These are phyloP conservation scores for Papilio gigon DNA, from an alignment of 2,888 invertebrate species.

Conservation along the genomic window DNA sequence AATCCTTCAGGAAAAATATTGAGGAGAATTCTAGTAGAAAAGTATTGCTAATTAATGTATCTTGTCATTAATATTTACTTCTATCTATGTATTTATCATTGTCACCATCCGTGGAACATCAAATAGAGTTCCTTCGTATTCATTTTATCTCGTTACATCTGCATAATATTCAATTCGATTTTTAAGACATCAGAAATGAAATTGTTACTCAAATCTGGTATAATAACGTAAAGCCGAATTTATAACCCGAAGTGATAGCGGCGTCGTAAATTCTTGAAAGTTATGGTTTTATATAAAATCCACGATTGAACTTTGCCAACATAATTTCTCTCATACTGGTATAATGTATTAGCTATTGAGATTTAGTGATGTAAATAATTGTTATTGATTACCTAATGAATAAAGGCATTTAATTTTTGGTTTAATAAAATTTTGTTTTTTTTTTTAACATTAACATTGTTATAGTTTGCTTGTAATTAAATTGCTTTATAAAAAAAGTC, in stretches of 20 bases:
- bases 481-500: neutral
- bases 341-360: too few relatives aligned
- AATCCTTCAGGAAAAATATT: slow-evolving; percentile 90
- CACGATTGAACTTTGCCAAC: slow-evolving; percentile 22
- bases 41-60: slow-evolving; percentile 43
- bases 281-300: slow-evolving; percentile 30
- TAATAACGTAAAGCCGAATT: slow-evolving; percentile 34
- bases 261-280: slow-evolving; percentile 23
- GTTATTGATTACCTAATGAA: too few relatives aligned
- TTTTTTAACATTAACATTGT: neutral
- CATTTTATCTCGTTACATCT: neutral
- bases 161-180: slow-evolving; percentile 10
- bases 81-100: neutral
- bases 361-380: too few relatives aligned
- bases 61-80: neutral
- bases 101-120: neutral
- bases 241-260: slow-evolving; percentile 33
- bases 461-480: too few relatives aligned
- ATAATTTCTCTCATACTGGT: neutral
- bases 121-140: neutral
- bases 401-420: too few relatives aligned
- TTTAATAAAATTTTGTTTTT: neutral
- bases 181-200: slow-evolving; percentile 22
- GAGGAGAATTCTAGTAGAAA: slow-evolving; percentile 80
- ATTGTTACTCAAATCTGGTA: slow-evolving; percentile 30